A percentile compares a stretch with the other conserved stretches of the same genome.
Evolutionary conservation across 2,797 vertebrate species (phyloP).

Genomic region (Ammospiza maritima): DNA sequence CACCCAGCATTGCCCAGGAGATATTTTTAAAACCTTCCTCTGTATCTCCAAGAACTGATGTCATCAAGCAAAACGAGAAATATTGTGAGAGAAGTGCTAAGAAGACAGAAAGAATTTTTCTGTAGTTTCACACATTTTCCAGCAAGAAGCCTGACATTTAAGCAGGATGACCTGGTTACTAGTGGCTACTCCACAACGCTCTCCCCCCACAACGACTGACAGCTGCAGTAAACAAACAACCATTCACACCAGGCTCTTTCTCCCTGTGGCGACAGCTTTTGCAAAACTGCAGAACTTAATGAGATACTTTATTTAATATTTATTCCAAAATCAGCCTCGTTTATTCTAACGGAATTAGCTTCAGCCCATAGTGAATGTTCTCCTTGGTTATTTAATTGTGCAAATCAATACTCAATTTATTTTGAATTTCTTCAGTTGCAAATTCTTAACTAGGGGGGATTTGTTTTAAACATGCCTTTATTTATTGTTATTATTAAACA

Average conservation of each 20-base stretch:
- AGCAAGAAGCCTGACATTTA: slow-evolving; percentile 13
- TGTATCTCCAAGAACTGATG: background rate
- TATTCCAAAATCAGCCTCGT: slow-evolving; percentile 30
- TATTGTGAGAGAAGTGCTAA: background rate
- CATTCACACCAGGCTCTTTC: background rate
- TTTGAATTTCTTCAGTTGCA: background rate
- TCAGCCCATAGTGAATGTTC: background rate
- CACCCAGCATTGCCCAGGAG: background rate
- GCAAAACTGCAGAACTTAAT: background rate
- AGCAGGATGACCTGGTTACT: background rate
- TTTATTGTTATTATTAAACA: background rate
- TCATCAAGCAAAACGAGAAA: slow-evolving; percentile 3
- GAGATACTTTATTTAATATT: slow-evolving; percentile 34
- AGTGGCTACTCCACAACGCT: background rate
- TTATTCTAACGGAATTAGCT: slow-evolving; percentile 14
- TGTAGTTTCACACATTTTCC: background rate
- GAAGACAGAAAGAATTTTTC: background rate
- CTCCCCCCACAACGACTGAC: background rate
- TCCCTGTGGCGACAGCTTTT: background rate
- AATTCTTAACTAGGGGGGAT: background rate
- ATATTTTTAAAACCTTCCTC: slow-evolving; percentile 30
- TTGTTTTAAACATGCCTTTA: background rate
- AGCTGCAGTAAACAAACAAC: slow-evolving; percentile 42
- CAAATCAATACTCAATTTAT: slow-evolving; percentile 17
- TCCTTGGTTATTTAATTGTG: background rate